Conservation (phyloP, 2,797 vertebrate genomes). For the Otus scops region DNA sequence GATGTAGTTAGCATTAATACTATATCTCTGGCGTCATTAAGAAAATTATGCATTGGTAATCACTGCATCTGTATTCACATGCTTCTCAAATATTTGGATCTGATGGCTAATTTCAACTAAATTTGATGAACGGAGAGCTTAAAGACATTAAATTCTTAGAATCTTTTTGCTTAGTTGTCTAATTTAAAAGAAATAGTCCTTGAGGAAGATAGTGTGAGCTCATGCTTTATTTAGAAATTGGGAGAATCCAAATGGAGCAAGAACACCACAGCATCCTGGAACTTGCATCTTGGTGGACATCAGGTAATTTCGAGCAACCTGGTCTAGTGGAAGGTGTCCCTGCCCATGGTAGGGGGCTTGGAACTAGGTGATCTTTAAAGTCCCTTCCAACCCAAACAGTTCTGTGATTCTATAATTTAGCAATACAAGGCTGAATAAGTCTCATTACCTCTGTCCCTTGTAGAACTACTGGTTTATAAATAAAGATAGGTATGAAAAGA, state of each 20-base stretch:
- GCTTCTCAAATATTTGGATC: not conserved
- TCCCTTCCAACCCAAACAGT: too few species aligned
- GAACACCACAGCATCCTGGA: not conserved
- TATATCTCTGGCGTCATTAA: not conserved
- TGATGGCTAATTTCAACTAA: not conserved
- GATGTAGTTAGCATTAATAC: not conserved
- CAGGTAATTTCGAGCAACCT: not conserved
- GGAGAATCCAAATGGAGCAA: not conserved
- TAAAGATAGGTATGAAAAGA: not conserved
- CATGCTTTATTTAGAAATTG: not conserved
- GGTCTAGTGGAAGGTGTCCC: too few species aligned
- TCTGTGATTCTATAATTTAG: not conserved
- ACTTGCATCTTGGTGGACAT: not conserved
- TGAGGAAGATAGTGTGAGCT: not conserved
- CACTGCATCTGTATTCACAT: not conserved
- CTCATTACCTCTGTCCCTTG: not conserved
- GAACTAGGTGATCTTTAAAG: too few species aligned
- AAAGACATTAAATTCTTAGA: not conserved
- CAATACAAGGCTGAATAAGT: not conserved
- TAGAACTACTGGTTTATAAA: not conserved
- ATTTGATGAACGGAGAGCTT: not conserved
- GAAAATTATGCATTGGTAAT: not conserved
- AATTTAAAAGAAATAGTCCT: not conserved
- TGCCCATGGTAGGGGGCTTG: too few species aligned
- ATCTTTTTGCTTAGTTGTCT: not conserved